Percentiles rank a stretch among this genome's conserved stretches.
phyloP scores from a whole-genome alignment of 2,797 vertebrate genomes.

The Syndactyla subalaris region DNA sequence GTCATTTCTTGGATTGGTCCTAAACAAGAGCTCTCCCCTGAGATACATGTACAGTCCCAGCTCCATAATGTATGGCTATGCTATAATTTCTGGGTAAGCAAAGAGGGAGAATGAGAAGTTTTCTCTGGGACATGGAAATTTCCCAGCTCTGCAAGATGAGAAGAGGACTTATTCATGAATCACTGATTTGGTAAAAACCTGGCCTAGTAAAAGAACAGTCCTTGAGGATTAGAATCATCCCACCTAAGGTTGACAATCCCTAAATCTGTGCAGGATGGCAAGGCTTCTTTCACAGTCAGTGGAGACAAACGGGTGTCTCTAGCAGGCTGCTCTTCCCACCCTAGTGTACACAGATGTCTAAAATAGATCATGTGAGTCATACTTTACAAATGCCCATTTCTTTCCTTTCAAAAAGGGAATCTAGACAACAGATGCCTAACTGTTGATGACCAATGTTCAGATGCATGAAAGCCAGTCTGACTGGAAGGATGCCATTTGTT shows the following conservation, averaged over 20 bases:
- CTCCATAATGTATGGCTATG: neutral
- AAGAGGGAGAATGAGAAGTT: neutral
- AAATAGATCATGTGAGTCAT: conserved; percentile 66
- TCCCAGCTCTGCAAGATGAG: neutral
- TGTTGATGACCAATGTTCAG: neutral
- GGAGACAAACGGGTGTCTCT: neutral
- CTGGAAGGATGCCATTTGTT: conserved; percentile 7
- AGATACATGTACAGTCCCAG: neutral
- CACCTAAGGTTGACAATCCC: neutral
- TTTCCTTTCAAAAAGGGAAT: conserved; percentile 37
- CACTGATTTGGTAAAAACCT: neutral
- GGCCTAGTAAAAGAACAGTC: neutral
- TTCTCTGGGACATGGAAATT: conserved; percentile 23
- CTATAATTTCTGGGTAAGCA: neutral
- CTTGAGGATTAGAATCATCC: neutral
- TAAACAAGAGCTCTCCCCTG: neutral
- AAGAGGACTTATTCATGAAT: neutral
- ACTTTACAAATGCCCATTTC: neutral
- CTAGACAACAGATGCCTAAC: conserved; percentile 44
- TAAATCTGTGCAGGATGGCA: neutral
- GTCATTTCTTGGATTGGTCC: neutral
- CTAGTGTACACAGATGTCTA: conserved; percentile 34
- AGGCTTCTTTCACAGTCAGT: neutral
- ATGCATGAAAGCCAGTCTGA: neutral
- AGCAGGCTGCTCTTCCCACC: neutral